Evolutionary conservation across 2,888 invertebrate species (phyloP).

Genomic region (Lochmaea capreae): DNA sequence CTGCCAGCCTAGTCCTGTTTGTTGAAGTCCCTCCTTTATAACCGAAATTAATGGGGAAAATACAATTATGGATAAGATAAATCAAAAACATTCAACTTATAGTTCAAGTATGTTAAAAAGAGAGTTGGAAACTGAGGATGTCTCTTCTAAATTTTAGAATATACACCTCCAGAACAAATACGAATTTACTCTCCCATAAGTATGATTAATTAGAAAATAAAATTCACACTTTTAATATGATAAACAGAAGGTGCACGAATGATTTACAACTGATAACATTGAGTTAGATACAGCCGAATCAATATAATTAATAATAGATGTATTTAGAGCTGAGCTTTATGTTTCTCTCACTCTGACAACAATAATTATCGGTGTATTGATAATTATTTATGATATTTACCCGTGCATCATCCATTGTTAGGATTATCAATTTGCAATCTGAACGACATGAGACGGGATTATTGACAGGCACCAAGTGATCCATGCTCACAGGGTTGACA

Average conservation of each 20-base stretch:
- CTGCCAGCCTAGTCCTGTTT: too few species aligned
- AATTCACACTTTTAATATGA: not conserved
- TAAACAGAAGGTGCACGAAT: not conserved
- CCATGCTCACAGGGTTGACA: constrained; percentile 47
- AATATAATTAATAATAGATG: constrained; percentile 24
- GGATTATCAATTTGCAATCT: constrained; percentile 39
- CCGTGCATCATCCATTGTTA: constrained; percentile 33
- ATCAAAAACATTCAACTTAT: too few species aligned
- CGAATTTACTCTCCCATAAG: not conserved
- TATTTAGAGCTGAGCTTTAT: constrained; percentile 11
- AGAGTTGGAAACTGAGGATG: too few species aligned
- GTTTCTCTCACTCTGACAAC: constrained; percentile 22
- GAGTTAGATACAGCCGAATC: not conserved
- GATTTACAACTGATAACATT: not conserved
- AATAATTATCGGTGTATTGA: constrained; percentile 26
- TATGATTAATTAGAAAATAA: not conserved
- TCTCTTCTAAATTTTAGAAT: too few species aligned
- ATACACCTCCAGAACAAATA: not conserved
- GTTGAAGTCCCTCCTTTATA: too few species aligned
- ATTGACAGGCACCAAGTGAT: constrained; percentile 50
- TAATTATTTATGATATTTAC: constrained; percentile 40
- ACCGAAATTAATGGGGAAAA: too few species aligned
- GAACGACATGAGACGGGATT: constrained; percentile 25
- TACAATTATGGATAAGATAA: too few species aligned
- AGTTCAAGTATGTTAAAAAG: too few species aligned